phyloP scores from a whole-genome alignment of 2,797 vertebrate species.

The Myotis pilosus region DNA sequence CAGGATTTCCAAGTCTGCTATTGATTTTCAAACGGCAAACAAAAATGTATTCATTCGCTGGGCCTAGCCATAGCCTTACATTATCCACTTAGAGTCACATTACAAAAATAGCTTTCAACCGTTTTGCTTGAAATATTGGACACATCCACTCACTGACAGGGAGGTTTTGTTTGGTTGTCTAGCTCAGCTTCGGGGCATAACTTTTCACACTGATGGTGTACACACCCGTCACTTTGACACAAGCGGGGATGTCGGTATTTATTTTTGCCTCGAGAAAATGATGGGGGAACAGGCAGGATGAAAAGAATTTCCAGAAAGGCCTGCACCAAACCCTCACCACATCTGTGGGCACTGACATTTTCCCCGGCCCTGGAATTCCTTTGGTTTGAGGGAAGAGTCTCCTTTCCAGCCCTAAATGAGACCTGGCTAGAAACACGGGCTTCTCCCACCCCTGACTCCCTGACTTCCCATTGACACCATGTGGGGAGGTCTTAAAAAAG shows the following conservation, averaged over 20 bases:
- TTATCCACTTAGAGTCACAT: slow-evolving; percentile 79
- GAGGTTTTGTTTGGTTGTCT: slow-evolving; percentile 78
- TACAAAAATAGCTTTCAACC: slow-evolving; percentile 82
- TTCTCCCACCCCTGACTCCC: neutral
- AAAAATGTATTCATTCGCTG: slow-evolving; percentile 66
- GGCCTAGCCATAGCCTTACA: slow-evolving; percentile 52
- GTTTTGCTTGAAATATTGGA: slow-evolving; percentile 77
- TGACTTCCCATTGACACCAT: neutral
- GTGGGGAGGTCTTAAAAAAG: neutral
- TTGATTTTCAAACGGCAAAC: slow-evolving; percentile 79
- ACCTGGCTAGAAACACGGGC: no score
- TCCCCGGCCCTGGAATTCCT: slow-evolving; percentile 53
- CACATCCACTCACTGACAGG: slow-evolving; percentile 72
- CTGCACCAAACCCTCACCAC: slow-evolving; percentile 47
- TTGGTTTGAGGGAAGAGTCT: slow-evolving; percentile 30
- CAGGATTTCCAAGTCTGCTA: slow-evolving; percentile 76
- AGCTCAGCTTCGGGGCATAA: slow-evolving; percentile 73
- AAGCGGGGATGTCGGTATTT: slow-evolving; percentile 71
- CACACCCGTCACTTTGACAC: slow-evolving; percentile 76
- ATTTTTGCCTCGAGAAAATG: slow-evolving; percentile 68
- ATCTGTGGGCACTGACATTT: neutral
- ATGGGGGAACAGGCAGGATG: slow-evolving; percentile 22
- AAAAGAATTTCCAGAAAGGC: slow-evolving; percentile 69
- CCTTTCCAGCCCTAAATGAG: neutral
- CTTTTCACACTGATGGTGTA: slow-evolving; percentile 76